Percentiles rank a stretch among this genome's conserved stretches.
These are phyloP conservation scores for Pteria penguin DNA, from an alignment of 2,888 invertebrate species.

Conservation along the genomic window DNA sequence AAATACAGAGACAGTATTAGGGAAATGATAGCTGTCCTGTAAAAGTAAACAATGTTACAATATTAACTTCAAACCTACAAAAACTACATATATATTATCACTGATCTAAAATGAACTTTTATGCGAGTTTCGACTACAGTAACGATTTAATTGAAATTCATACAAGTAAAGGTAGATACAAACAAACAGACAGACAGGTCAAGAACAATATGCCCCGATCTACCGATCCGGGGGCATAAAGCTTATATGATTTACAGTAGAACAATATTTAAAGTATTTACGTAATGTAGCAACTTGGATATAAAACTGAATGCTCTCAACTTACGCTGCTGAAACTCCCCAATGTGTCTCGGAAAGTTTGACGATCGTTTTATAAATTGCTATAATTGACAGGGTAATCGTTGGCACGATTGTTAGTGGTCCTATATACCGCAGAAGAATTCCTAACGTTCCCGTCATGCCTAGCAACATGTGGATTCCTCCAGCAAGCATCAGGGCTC, in stretches of 20 bases:
- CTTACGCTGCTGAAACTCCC: conserved; percentile 82
- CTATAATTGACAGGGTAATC: conserved; percentile 47
- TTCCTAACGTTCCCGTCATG: conserved; percentile 86
- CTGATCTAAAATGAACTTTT: too few relatives aligned
- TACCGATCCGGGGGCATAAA: too few relatives aligned
- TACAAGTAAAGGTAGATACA: too few relatives aligned
- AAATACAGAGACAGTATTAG: conserved; percentile 46
- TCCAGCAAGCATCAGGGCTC: conserved; percentile 86
- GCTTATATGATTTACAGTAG: too few relatives aligned
- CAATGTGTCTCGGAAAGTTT: conserved; percentile 55
- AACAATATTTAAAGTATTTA: too few relatives aligned
- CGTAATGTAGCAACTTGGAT: too few relatives aligned
- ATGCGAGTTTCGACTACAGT: too few relatives aligned
- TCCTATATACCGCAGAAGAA: conserved; percentile 52
- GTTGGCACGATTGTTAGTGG: conserved; percentile 57
- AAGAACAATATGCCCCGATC: too few relatives aligned
- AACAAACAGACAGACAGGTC: too few relatives aligned
- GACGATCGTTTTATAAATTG: conserved; percentile 42
- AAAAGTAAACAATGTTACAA: not conserved
- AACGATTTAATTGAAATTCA: too few relatives aligned
- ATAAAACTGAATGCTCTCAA: too few relatives aligned
- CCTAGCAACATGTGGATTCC: conserved; percentile 87
- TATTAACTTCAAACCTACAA: not conserved
- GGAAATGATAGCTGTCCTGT: conserved; percentile 39
- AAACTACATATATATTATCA: too few relatives aligned